These are phyloP conservation scores for Drosophila chauvacae DNA, from an alignment of 1,140 invertebrate genomes.

Conservation along the genomic window DNA sequence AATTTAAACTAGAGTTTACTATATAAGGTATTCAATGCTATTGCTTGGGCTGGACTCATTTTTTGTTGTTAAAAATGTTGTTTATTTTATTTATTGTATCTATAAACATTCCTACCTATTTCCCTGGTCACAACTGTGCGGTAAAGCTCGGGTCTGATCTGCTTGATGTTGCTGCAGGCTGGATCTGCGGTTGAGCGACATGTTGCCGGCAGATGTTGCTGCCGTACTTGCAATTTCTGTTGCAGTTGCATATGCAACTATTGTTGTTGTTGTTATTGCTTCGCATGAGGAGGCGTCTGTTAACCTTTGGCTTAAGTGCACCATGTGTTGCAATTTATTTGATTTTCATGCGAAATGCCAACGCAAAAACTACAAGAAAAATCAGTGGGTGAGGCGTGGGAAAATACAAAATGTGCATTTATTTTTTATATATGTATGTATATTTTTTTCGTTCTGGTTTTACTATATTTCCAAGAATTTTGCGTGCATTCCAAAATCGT, in stretches of 20 bases:
- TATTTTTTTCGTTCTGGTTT: not conserved
- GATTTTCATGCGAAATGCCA: constrained; percentile 58
- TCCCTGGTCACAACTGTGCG: not conserved
- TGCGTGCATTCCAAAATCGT: not conserved
- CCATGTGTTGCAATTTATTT: constrained; percentile 54
- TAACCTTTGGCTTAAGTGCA: constrained; percentile 42
- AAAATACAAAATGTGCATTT: constrained; percentile 15
- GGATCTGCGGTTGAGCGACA: constrained; percentile 46
- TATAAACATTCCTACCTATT: not conserved
- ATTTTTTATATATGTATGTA: not conserved
- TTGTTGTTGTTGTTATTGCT: constrained; percentile 7
- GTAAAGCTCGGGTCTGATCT: not conserved
- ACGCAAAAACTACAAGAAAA: constrained; percentile 26
- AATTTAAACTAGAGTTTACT: too few relatives aligned
- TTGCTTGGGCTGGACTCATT: too few relatives aligned
- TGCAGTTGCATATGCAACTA: constrained; percentile 10
- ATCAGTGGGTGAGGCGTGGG: constrained; percentile 28
- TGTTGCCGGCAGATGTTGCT: constrained; percentile 65
- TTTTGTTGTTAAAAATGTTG: not conserved
- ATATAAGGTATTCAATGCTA: too few relatives aligned
- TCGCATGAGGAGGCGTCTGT: constrained; percentile 27
- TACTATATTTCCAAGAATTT: constrained; percentile 18
- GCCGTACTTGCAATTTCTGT: constrained; percentile 10
- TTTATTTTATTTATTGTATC: not conserved
- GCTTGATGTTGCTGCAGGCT: constrained; percentile 20